These are phyloP conservation scores for Epizoanthus ramosus DNA, from an alignment of 92 coral and sea anemone species.

Conservation along the genomic window DNA sequence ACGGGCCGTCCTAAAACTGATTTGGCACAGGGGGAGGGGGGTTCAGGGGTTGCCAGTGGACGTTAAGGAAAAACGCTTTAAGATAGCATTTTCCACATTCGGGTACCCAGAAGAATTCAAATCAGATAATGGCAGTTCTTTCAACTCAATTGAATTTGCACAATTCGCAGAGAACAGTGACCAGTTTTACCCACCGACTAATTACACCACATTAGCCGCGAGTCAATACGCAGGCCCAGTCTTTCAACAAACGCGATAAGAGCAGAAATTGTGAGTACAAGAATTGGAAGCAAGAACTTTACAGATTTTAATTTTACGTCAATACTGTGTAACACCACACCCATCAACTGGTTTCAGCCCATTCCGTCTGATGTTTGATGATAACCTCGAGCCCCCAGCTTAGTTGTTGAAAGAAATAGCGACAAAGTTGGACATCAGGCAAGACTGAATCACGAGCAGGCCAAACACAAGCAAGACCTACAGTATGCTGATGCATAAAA, in stretches of 20 bases:
- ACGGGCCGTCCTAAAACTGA: no score
- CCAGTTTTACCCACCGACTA: conserved; percentile 14
- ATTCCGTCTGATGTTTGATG: conserved; percentile 25
- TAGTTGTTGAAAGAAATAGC: no score
- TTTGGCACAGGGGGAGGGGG: no score
- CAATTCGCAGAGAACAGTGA: not conserved
- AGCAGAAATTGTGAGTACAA: conserved; percentile 12
- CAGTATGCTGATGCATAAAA: conserved; percentile 14
- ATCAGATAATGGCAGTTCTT: not conserved
- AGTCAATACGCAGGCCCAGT: conserved; percentile 39
- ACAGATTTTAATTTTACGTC: conserved; percentile 29
- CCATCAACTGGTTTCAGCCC: conserved; percentile 21
- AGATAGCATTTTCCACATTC: conserved; percentile 22
- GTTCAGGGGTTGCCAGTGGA: no score
- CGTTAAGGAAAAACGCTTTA: no score
- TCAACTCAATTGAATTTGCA: conserved; percentile 6
- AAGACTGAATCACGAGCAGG: conserved; percentile 8
- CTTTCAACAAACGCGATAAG: not conserved
- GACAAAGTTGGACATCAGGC: not conserved
- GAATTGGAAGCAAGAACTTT: not conserved
- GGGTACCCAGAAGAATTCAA: conserved; percentile 41
- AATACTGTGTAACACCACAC: conserved; percentile 26
- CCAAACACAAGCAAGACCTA: conserved; percentile 19
- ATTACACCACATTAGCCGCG: conserved; percentile 39
- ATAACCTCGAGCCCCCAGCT: no score